Conservation (phyloP, 64 coral and sea anemone species). For the Dendronephthya gigantea region DNA sequence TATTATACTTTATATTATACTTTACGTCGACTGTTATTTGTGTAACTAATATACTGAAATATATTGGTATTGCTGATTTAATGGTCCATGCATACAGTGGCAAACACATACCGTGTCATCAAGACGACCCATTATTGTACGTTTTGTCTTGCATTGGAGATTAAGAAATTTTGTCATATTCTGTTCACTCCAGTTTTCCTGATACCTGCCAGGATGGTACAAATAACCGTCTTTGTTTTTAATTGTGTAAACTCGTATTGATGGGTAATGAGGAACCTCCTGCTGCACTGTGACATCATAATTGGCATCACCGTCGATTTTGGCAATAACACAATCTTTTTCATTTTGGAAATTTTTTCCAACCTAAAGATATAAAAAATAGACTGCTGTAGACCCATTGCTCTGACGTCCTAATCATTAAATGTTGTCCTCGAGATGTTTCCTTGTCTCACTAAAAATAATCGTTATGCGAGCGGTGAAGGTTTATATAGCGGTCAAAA, state of each 20-base stretch:
- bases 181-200: conserved; percentile 76
- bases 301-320: conserved; percentile 63
- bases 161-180: conserved; percentile 90
- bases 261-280: conserved; percentile 73
- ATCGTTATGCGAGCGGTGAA: too few species aligned
- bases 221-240: conserved; percentile 79
- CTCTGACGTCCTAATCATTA: too few species aligned
- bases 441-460: too few species aligned
- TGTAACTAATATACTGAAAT: too few species aligned
- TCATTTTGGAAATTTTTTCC: conserved; percentile 47
- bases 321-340: conserved; percentile 58
- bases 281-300: conserved; percentile 52
- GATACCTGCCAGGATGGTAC: conserved; percentile 69
- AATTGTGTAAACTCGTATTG: conserved; percentile 65
- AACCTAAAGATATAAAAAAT: neutral
- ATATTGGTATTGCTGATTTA: neutral
- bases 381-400: neutral
- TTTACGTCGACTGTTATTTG: too few species aligned
- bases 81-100: too few species aligned
- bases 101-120: conserved; percentile 58
- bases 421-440: too few species aligned
- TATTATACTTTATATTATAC: too few species aligned
- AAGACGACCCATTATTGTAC: conserved; percentile 45
- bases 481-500: too few species aligned
- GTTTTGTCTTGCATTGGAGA: conserved; percentile 63